phyloP scores from a whole-genome alignment of 2,113 vertebrate genomes.

The Amphiprion ocellaris region DNA sequence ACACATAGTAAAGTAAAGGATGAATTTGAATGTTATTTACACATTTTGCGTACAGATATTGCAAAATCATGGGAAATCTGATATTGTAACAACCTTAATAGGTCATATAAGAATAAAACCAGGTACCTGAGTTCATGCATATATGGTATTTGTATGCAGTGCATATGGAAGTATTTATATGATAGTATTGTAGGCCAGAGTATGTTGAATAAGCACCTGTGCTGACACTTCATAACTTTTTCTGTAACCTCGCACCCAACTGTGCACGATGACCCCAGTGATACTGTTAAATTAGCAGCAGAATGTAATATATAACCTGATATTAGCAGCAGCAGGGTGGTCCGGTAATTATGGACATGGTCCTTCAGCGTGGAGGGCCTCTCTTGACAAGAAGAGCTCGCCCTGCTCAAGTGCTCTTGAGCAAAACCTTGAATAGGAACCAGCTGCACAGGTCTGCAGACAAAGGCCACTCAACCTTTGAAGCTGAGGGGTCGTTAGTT shows the following conservation, averaged over 20 bases:
- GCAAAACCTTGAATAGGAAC: not conserved
- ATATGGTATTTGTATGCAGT: not conserved
- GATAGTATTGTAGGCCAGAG: not conserved
- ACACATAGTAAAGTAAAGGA: too few species aligned
- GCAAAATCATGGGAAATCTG: too few species aligned
- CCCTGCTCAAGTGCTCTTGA: not conserved
- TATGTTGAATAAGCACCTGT: not conserved
- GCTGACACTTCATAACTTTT: not conserved
- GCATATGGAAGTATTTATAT: conserved; percentile 11
- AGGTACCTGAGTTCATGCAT: not conserved
- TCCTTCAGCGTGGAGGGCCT: too few species aligned
- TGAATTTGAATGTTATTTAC: too few species aligned
- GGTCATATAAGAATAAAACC: not conserved
- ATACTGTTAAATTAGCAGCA: conserved; percentile 6
- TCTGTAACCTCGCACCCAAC: not conserved
- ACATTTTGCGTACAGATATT: too few species aligned
- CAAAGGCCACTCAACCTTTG: too few species aligned
- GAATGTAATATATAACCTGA: conserved; percentile 2
- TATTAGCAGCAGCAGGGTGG: not conserved
- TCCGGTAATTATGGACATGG: not conserved
- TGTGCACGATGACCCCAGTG: too few species aligned
- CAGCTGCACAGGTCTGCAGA: not conserved
- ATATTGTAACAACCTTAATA: too few species aligned
- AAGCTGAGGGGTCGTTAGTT: too few species aligned
- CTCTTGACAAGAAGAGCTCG: too few species aligned